Percentiles rank a stretch among this genome's conserved stretches.
Evolutionary conservation across 2,888 invertebrate species (phyloP).

Genomic region (Idaea aversata): DNA sequence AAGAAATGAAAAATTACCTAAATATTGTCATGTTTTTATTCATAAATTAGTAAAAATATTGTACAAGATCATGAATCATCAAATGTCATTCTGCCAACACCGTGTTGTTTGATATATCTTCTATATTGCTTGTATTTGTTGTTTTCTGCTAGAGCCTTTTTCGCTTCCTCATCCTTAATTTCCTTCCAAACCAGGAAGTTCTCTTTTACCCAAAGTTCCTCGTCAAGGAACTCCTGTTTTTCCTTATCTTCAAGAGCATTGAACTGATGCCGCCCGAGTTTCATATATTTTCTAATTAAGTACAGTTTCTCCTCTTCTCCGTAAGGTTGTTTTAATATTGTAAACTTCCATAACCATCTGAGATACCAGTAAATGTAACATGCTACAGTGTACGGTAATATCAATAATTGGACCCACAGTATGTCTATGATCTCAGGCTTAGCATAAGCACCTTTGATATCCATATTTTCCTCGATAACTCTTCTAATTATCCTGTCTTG

Average conservation of each 20-base stretch:
- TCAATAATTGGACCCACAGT: constrained; percentile 90
- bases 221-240: constrained; percentile 85
- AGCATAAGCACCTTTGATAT: constrained; percentile 95
- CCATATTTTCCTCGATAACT: constrained; percentile 95
- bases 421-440: constrained; percentile 89
- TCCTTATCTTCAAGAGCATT: constrained; percentile 87
- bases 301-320: constrained; percentile 91
- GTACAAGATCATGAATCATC: constrained; percentile 83
- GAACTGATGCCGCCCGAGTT: constrained; percentile 85
- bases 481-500: constrained; percentile 88
- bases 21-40: not conserved
- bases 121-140: constrained; percentile 93
- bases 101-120: constrained; percentile 94
- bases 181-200: constrained; percentile 90
- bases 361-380: constrained; percentile 87
- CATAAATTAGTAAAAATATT: constrained; percentile 15
- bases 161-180: constrained; percentile 91
- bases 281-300: constrained; percentile 89
- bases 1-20: constrained; percentile 8
- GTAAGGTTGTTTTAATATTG: constrained; percentile 86
- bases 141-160: constrained; percentile 91
- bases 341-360: constrained; percentile 91
- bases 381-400: constrained; percentile 87
- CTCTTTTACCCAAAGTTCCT: constrained; percentile 90
- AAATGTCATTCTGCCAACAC: constrained; percentile 94